Evolutionary conservation across 2,888 invertebrate genomes (phyloP).

Genomic region (Bugula neritina): DNA sequence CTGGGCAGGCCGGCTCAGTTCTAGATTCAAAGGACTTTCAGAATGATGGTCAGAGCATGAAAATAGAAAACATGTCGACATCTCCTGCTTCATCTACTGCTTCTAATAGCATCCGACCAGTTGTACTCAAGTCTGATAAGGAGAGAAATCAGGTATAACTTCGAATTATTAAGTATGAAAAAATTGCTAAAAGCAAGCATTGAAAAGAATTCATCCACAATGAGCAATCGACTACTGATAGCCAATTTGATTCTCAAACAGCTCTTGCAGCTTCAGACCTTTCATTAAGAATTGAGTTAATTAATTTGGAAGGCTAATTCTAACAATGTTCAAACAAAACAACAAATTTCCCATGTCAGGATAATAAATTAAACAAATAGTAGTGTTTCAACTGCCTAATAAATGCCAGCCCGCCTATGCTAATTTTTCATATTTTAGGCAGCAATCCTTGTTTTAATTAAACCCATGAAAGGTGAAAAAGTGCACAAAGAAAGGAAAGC

Average conservation of each 20-base stretch:
- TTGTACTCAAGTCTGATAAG: conserved; percentile 20
- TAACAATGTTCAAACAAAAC: conserved; percentile 1
- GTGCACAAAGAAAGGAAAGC: conserved; percentile 26
- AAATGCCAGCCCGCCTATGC: conserved; percentile 2
- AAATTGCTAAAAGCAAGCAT: no score
- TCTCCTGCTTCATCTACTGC: conserved; percentile 14
- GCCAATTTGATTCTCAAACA: not conserved
- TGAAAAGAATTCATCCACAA: no score
- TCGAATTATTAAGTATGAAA: no score
- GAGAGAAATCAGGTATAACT: conserved; percentile 15
- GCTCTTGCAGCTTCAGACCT: not conserved
- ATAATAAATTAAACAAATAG: not conserved
- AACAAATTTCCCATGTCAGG: conserved; percentile 19
- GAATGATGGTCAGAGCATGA: not conserved
- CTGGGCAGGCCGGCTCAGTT: not conserved
- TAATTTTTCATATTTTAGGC: conserved; percentile 27
- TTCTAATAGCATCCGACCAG: conserved; percentile 3
- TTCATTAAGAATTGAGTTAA: not conserved
- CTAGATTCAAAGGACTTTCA: conserved; percentile 2
- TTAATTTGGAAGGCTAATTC: not conserved
- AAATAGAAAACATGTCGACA: not conserved
- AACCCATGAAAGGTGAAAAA: conserved; percentile 22
- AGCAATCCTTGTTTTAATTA: conserved; percentile 26
- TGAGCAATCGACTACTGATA: no score
- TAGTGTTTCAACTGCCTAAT: conserved; percentile 14